Evolutionary conservation across 2,113 vertebrate genomes (phyloP).

Genomic region (Parus major): DNA sequence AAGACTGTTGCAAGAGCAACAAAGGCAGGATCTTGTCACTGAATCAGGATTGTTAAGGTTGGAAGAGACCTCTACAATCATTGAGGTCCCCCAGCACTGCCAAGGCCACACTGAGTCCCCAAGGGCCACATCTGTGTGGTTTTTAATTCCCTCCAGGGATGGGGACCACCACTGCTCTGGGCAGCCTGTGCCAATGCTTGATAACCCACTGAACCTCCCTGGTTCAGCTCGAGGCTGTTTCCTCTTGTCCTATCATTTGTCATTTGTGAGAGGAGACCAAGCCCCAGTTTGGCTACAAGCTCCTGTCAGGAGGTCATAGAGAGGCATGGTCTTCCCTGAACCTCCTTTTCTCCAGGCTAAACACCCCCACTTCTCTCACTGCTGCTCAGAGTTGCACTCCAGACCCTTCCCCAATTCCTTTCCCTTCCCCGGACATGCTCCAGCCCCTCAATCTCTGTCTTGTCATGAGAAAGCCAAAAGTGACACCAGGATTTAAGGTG

Average conservation of each 20-base stretch:
- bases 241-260: not conserved
- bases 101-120: not conserved
- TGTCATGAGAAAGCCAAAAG: not conserved
- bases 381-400: not conserved
- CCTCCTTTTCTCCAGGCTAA: not conserved
- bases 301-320: not conserved
- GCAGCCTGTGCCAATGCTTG: accelerated
- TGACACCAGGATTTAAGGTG: not conserved
- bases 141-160: not conserved
- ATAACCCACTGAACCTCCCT: not conserved
- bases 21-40: not conserved
- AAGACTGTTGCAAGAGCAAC: not conserved
- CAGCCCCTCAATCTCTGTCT: not conserved
- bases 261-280: not conserved
- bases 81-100: not conserved
- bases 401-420: not conserved
- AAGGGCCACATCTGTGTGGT: not conserved
- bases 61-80: not conserved
- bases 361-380: not conserved
- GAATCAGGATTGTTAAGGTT: not conserved
- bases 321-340: not conserved
- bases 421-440: not conserved
- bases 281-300: not conserved
- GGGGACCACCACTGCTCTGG: not conserved
- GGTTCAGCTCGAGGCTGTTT: not conserved